phyloP scores from a whole-genome alignment of 2,888 invertebrate genomes.

The Tachina grossa region DNA sequence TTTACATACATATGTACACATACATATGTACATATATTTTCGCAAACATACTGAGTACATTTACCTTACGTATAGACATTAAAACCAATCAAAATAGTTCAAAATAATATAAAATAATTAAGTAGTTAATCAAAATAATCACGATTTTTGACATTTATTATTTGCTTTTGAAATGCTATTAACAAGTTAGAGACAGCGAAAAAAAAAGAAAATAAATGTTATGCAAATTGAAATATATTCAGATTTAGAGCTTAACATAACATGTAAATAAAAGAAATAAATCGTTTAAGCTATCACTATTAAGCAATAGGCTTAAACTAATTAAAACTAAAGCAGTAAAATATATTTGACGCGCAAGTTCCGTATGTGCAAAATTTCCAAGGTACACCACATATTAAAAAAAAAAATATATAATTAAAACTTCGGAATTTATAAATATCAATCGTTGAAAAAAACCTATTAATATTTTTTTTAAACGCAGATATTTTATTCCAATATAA shows the following conservation, averaged over 20 bases:
- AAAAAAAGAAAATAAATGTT: neutral
- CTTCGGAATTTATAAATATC: too few species aligned
- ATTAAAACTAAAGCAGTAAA: neutral
- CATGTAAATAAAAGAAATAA: neutral
- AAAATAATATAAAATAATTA: constrained; percentile 27
- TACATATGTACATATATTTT: neutral
- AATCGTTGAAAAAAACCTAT: too few species aligned
- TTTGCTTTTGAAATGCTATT: constrained; percentile 1
- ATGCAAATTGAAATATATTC: neutral
- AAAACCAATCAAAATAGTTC: constrained; percentile 35
- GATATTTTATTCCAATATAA: too few species aligned
- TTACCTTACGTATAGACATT: neutral
- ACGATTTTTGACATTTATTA: constrained; percentile 37
- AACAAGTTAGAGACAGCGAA: neutral
- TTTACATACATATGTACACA: neutral
- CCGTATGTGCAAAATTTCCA: too few species aligned
- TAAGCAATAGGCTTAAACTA: neutral
- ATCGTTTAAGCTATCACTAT: neutral
- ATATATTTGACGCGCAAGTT: too few species aligned
- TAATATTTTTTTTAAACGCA: too few species aligned
- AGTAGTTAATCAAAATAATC: constrained; percentile 59
- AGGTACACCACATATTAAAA: too few species aligned
- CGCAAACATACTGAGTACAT: neutral
- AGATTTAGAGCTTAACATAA: neutral
- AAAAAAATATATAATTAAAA: too few species aligned